These are phyloP conservation scores for Drosophila kohkoa DNA, from an alignment of 1,140 invertebrate species.

Conservation along the genomic window DNA sequence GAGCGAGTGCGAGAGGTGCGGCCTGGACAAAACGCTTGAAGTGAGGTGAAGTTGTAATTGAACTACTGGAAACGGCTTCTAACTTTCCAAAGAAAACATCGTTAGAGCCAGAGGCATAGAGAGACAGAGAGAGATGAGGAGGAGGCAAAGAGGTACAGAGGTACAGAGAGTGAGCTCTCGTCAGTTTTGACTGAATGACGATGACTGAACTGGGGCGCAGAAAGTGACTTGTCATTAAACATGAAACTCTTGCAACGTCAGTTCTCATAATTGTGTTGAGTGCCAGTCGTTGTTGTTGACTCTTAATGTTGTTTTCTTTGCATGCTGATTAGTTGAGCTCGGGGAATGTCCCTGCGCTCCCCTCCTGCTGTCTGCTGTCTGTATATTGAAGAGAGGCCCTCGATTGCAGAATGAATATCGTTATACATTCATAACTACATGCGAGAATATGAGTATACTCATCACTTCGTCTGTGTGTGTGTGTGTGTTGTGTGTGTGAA, in stretches of 20 bases:
- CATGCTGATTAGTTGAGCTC: slow-evolving; percentile 81
- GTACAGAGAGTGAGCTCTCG: slow-evolving; percentile 21
- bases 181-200: slow-evolving; percentile 54
- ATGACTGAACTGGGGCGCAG: slow-evolving; percentile 78
- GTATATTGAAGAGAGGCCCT: slow-evolving; percentile 14
- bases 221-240: slow-evolving; percentile 83
- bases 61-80: slow-evolving; percentile 81
- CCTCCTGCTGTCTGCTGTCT: neutral
- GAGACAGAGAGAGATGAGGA: slow-evolving; percentile 4
- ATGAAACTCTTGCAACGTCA: slow-evolving; percentile 82
- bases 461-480: neutral
- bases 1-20: slow-evolving; percentile 5
- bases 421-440: slow-evolving; percentile 58
- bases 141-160: no score
- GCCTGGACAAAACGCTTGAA: slow-evolving; percentile 66
- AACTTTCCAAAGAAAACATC: slow-evolving; percentile 80
- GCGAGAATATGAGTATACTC: slow-evolving; percentile 22
- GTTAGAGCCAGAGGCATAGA: slow-evolving; percentile 48
- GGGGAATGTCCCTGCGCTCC: slow-evolving; percentile 59
- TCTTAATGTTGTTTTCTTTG: slow-evolving; percentile 83
- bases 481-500: slow-evolving; percentile 32
- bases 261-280: slow-evolving; percentile 83
- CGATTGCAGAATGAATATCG: slow-evolving; percentile 76
- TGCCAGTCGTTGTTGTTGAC: slow-evolving; percentile 80
- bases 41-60: slow-evolving; percentile 79